Base-by-base conservation (phyloP, 2,888 invertebrate genomes). In the Gandaritis pyraliata region DNA sequence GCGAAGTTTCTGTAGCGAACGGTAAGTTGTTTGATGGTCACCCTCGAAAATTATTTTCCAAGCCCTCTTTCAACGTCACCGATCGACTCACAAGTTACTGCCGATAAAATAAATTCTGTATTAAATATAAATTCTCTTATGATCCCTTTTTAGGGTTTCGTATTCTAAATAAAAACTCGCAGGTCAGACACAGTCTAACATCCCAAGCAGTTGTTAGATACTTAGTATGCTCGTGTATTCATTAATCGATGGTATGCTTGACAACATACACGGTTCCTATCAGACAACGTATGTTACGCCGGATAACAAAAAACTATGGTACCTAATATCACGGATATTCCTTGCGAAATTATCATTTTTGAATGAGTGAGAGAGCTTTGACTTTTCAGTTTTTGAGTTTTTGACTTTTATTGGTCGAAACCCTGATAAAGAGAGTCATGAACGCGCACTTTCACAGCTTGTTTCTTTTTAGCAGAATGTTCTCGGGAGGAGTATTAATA, bases 1-100 rank as follows among this genome's bases (percentile, higher is more conserved):
- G 78, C 80, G 80, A 86, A 87, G 78, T 88, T 87, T 86, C 82
- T 86, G 81, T 83, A 82, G 78, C 80, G 78, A 82, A 83, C 82
- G 84, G 82, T 77, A 83, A 87, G 80, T 86, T 87, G 85, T 85
- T 86, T 83, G 86, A 88, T 88, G 90, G 87, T 86, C 86, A 83
- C 83, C 85, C 83, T 83, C 76, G 81, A 85, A 90, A 87, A 90
- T 89, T 84, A 88, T 90, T 89, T 87, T 81, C 81, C 72, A 79
- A 86, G 84, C 80, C 80, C 83, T 80, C 79, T 80, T 74, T 77
- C 72, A 77, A 80, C 76, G 81, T 75, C 77, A 74, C 74, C 82
- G 85, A 86, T 87, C 82, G 80, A 78, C 83, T 81, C 79, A 72
- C 78, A 80, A 87, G 80, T 85, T 83, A 83, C 80, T 79, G 74